Evolutionary conservation across 53 echinoderm and acorn worm genomes (phyloP), one percentile per base, ranked within the genome.

Genomic region (Henricia sp.): DNA sequence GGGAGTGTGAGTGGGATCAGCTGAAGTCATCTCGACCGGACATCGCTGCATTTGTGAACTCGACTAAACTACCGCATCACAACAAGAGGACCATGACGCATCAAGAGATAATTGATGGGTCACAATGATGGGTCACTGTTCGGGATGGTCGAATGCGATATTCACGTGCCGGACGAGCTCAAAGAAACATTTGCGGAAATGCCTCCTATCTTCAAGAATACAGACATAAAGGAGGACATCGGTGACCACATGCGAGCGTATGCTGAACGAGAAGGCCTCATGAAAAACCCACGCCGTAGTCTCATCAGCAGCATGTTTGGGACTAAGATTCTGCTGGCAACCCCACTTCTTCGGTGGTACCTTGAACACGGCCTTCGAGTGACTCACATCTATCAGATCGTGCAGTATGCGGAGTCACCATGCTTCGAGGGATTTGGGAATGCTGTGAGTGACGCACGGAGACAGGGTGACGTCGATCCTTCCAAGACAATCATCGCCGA

Each of bases 281-380:
- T 88, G 21, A 69, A 67, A 84, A 73, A 68, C 40, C 84, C 91
- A 0, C 74, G 84, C 9, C 21, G 86, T 46, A 90, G 82, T 30
- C 25, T 90, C 26, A 90, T 85, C 8, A 78, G 85, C 2, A 86
- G 82, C 41, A 78, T 91, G 77, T 62, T 42, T 26, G 91, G 87
- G 1, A 13, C 57, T 19, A 82, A 71, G 16, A 55, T 91, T 23
- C 46, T 91, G 17, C 63, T 91, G 28, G 70, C 62, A 5, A 87
- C 87, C 2, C 87, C 87, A 1, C 75, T 91, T 1, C 44, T 91
- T 0, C 26, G 69, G 25, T 91, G 91, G 91, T 90, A 84, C 32
- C 14, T 87, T 1, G 23, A 60, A 19, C 90, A 80, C 36, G 86
- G 90, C 6, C 33, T 86, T 8, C 10, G 21, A 20, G 46, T 90